These are phyloP conservation scores for Actinia tenebrosa DNA, from an alignment of 64 coral and sea anemone species.

Conservation along the genomic window DNA sequence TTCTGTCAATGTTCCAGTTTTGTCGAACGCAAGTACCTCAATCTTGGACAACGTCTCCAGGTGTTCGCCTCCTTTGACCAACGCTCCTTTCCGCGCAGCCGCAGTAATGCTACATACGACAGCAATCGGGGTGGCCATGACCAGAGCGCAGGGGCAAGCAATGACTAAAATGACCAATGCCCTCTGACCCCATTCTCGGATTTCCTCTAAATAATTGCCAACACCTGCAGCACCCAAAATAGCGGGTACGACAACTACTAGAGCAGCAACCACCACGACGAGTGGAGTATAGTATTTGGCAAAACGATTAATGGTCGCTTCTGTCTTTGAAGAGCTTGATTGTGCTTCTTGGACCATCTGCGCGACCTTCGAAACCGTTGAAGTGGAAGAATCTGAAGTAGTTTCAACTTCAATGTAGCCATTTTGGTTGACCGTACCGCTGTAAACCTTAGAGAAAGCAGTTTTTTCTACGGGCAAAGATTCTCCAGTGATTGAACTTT, in stretches of 20 bases:
- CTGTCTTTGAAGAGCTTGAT: conserved; percentile 63
- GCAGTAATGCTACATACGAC: conserved; percentile 71
- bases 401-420: conserved; percentile 94
- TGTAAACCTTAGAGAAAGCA: conserved; percentile 54
- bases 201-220: conserved; percentile 59
- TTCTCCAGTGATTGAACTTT: conserved; percentile 94
- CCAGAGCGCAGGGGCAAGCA: conserved; percentile 75
- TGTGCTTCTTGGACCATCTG: conserved; percentile 95
- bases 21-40: conserved; percentile 55
- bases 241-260: conserved; percentile 71
- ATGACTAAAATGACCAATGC: conserved; percentile 81
- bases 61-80: conserved; percentile 55
- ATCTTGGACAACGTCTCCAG: conserved; percentile 55
- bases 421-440: conserved; percentile 96
- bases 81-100: conserved; percentile 60
- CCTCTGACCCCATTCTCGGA: conserved; percentile 65
- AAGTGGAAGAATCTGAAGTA: conserved; percentile 72
- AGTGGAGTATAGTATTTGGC: conserved; percentile 89
- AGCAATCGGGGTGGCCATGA: conserved; percentile 80
- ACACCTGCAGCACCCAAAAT: conserved; percentile 80
- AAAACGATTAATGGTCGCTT: conserved; percentile 85
- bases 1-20: conserved; percentile 65
- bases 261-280: conserved; percentile 57
- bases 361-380: conserved; percentile 77
- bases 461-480: conserved; percentile 85